Conservation (phyloP, 2,113 vertebrate species). For the Columba livia region DNA sequence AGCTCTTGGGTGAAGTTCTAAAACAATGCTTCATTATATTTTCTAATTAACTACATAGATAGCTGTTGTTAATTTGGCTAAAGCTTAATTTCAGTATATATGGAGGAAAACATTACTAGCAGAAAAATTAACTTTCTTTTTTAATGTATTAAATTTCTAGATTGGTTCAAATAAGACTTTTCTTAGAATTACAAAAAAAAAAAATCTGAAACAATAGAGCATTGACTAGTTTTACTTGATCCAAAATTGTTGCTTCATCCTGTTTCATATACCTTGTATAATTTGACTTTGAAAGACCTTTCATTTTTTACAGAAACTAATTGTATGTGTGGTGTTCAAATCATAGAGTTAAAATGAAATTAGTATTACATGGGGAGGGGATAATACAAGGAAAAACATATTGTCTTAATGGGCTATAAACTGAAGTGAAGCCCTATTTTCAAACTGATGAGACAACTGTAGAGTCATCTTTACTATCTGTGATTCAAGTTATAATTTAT, state of each 20-base stretch:
- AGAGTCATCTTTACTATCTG: not conserved
- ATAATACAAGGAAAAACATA: slow-evolving; percentile 17
- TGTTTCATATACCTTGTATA: not conserved
- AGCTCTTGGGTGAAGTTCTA: not conserved
- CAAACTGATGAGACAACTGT: not conserved
- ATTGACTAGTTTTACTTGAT: not conserved
- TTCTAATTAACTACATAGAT: not conserved
- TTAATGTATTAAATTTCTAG: not conserved
- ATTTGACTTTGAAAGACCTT: slow-evolving; percentile 39
- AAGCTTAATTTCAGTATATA: not conserved
- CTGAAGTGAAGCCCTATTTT: slow-evolving; percentile 8
- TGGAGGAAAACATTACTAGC: not conserved
- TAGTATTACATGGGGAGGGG: slow-evolving; percentile 7
- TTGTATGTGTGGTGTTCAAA: slow-evolving; percentile 24
- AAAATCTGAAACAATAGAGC: not conserved
- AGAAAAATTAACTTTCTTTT: not conserved
- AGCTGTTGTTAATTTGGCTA: slow-evolving; percentile 3
- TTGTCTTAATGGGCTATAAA: slow-evolving; percentile 16
- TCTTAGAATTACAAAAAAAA: not conserved
- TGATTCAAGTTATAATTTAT: not conserved
- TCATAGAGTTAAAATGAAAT: slow-evolving; percentile 52
- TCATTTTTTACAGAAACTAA: slow-evolving; percentile 17
- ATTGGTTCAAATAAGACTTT: not conserved
- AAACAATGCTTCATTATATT: not conserved
- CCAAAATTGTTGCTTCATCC: not conserved